phyloP scores from a whole-genome alignment of 2,888 invertebrate genomes.

The Balanococcus diminutus region DNA sequence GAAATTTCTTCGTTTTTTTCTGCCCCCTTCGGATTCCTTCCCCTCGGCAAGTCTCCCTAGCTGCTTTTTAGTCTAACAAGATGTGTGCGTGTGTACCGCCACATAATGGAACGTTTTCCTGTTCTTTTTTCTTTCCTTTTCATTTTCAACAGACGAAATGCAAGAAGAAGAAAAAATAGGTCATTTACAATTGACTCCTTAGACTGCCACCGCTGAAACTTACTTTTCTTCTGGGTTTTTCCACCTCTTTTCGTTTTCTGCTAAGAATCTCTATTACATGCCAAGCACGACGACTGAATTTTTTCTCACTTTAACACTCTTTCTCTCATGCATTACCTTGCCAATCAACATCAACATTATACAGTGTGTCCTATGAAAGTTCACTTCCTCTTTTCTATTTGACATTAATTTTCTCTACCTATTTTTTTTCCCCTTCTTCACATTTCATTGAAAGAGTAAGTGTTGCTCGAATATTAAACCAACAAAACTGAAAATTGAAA shows the following conservation, averaged over 20 bases:
- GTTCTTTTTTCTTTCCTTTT: not conserved
- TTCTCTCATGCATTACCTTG: not conserved
- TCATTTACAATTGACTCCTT: conserved; percentile 31
- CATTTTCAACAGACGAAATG: conserved; percentile 17
- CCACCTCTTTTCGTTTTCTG: not conserved
- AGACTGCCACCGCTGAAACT: not conserved
- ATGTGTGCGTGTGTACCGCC: not conserved
- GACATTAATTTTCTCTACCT: too few relatives aligned
- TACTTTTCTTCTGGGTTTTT: not conserved
- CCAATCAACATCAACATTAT: not conserved
- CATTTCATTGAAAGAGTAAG: too few relatives aligned
- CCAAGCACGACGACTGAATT: conserved; percentile 26
- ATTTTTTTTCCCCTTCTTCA: too few relatives aligned
- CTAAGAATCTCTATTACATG: conserved; percentile 7
- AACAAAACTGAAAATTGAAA: too few relatives aligned
- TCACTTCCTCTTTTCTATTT: too few relatives aligned
- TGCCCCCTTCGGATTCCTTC: not conserved
- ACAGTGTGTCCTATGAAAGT: not conserved
- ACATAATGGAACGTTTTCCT: conserved; percentile 24
- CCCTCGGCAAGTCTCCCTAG: too few relatives aligned
- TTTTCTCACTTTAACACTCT: not conserved
- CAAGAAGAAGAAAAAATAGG: not conserved
- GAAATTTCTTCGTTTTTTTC: conserved; percentile 1
- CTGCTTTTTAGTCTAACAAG: too few relatives aligned
- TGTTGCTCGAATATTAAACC: too few relatives aligned